Conservation (phyloP, 2,113 vertebrate species). For the Phalacrocorax aristotelis region DNA sequence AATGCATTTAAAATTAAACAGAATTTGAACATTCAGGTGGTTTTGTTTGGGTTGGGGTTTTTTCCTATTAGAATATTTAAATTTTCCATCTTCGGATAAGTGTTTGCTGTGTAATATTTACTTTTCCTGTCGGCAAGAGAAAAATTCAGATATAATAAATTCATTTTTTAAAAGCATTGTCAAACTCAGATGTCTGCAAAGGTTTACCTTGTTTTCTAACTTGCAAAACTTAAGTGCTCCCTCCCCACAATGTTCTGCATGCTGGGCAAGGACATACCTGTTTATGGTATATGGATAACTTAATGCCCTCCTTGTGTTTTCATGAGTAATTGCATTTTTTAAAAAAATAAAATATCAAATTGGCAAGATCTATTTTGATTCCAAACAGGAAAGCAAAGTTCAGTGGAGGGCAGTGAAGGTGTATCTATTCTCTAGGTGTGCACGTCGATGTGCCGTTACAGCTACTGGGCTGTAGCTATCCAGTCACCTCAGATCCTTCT, state of each 20-base stretch:
- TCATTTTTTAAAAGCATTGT: neutral
- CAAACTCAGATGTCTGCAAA: neutral
- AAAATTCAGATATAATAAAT: neutral
- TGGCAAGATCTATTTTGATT: neutral
- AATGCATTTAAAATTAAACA: neutral
- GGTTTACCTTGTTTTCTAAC: neutral
- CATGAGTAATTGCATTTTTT: neutral
- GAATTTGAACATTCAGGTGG: neutral
- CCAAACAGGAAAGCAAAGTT: neutral
- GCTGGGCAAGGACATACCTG: neutral
- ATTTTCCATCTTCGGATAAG: neutral
- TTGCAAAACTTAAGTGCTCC: neutral
- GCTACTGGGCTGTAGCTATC: neutral
- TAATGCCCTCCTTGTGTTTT: neutral
- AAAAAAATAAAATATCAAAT: neutral
- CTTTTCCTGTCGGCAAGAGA: neutral
- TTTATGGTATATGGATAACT: neutral
- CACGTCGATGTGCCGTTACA: neutral
- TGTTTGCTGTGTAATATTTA: neutral
- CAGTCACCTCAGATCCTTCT: neutral
- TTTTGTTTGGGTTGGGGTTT: neutral
- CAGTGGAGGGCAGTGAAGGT: neutral
- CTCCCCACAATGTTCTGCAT: neutral
- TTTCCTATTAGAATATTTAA: neutral
- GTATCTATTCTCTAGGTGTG: neutral